Percentiles rank a stretch among this genome's conserved stretches.
Evolutionary conservation across 2,888 invertebrate genomes (phyloP).

Genomic region (Belgica antarctica): DNA sequence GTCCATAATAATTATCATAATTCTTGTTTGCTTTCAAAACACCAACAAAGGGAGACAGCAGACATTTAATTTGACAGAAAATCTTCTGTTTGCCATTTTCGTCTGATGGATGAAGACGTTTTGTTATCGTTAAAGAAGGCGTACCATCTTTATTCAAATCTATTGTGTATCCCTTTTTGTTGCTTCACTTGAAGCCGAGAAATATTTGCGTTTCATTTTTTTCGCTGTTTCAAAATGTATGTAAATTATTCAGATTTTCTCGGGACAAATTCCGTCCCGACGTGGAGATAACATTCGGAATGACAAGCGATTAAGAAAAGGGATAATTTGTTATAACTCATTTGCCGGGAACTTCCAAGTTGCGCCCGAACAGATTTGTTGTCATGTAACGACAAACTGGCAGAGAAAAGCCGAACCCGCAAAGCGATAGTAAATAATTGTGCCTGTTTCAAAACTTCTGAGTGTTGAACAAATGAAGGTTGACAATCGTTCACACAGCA

Average conservation of each 20-base stretch:
- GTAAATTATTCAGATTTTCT: slow-evolving; percentile 23
- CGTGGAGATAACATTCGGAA: slow-evolving; percentile 27
- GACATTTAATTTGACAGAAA: slow-evolving; percentile 8
- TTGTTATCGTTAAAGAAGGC: not conserved
- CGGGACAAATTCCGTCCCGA: not conserved
- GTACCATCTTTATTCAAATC: slow-evolving; percentile 14
- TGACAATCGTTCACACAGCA: not conserved
- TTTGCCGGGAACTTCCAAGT: not conserved
- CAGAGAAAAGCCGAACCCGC: too few relatives aligned
- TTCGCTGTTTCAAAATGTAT: not conserved
- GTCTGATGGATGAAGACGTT: slow-evolving; percentile 15
- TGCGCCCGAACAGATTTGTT: not conserved
- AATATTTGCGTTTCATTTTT: not conserved
- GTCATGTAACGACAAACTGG: not conserved
- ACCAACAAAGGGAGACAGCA: not conserved
- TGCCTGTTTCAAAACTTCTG: not conserved
- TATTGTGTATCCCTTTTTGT: slow-evolving; percentile 15
- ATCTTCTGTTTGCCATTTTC: not conserved
- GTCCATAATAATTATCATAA: slow-evolving; percentile 7
- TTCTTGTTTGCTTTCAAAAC: slow-evolving; percentile 1
- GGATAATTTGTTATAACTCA: slow-evolving; percentile 20
- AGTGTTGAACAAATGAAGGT: not conserved
- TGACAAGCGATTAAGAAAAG: slow-evolving; percentile 30
- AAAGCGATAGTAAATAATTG: not conserved
- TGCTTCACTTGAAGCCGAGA: not conserved